A percentile compares a stretch with the other conserved stretches of the same genome.
Conservation (phyloP, 2,113 vertebrate species). For the Pedionomus torquatus region DNA sequence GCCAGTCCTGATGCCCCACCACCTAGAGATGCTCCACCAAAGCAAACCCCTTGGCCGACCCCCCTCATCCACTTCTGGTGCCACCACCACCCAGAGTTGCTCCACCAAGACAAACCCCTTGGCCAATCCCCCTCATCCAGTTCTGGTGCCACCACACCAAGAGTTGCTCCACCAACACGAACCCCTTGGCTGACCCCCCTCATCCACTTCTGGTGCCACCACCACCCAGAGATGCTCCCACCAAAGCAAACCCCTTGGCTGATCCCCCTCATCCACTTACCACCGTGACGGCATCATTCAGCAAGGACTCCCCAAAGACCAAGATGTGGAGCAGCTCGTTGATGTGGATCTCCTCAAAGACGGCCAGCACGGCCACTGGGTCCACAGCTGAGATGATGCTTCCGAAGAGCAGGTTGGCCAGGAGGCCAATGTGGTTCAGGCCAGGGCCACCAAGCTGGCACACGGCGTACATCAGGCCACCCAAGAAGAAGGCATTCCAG, state of each 20-base stretch:
- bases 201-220: not conserved
- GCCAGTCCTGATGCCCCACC: not conserved
- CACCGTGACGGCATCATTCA: conserved; percentile 96
- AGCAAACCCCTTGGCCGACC: accelerated
- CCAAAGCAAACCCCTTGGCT: accelerated
- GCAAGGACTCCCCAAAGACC: conserved; percentile 96
- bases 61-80: conserved; percentile 54
- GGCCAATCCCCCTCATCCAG: not conserved
- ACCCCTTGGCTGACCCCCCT: accelerated
- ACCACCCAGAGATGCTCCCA: not conserved
- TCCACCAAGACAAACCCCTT: accelerated
- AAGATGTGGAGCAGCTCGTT: conserved; percentile 97
- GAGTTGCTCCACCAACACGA: accelerated
- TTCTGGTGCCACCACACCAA: not conserved
- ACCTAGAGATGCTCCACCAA: accelerated
- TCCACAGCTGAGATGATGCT: conserved; percentile 96
- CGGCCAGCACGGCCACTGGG: conserved; percentile 94
- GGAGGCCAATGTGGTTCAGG: conserved; percentile 79
- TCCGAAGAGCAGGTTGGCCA: conserved; percentile 92
- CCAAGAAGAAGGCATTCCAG: conserved; percentile 96
- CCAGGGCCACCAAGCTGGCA: conserved; percentile 80
- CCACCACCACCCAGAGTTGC: not conserved
- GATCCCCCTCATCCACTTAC: conserved; percentile 71
- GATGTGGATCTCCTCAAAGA: conserved; percentile 99
- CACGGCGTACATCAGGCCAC: conserved; percentile 86